phyloP scores from a whole-genome alignment of 1,140 invertebrate species.

The Microplitis demolitor region DNA sequence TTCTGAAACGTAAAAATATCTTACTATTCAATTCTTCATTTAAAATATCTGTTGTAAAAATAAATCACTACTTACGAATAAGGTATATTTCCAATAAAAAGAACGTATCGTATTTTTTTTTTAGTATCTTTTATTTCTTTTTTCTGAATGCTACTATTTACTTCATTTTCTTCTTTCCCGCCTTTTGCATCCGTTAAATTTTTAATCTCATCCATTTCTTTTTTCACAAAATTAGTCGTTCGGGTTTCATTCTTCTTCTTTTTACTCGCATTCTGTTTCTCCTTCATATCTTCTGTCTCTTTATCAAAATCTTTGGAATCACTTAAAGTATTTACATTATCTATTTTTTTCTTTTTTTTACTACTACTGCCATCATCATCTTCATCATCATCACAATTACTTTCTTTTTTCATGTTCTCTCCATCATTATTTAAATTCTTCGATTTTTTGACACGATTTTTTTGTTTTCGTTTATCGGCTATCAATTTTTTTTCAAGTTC shows the following conservation, averaged over 20 bases:
- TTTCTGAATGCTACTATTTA: conserved; percentile 50
- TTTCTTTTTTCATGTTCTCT: conserved; percentile 8
- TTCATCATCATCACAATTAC: conserved; percentile 37
- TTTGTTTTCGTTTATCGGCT: too few species aligned
- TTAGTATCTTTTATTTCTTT: conserved; percentile 50
- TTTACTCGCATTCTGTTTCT: neutral
- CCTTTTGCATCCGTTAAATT: conserved; percentile 60
- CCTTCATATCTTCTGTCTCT: too few species aligned
- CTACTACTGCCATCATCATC: conserved; percentile 20
- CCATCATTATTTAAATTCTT: neutral
- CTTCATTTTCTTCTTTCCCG: conserved; percentile 54
- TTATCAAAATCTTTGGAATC: too few species aligned
- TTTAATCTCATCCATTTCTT: conserved; percentile 31
- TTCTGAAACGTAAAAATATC: conserved; percentile 37
- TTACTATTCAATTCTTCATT: neutral
- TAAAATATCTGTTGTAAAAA: neutral
- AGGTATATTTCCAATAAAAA: conserved; percentile 63
- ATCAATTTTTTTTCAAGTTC: conserved; percentile 27
- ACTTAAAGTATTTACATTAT: too few species aligned
- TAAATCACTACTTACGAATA: conserved; percentile 42
- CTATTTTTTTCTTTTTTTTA: too few species aligned
- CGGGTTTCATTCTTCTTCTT: conserved; percentile 42
- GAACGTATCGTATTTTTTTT: conserved; percentile 61
- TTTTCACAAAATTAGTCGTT: conserved; percentile 43
- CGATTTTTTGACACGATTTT: too few species aligned